Conservation (phyloP, 1,140 invertebrate species). For the Philotrypesis tridentata region DNA sequence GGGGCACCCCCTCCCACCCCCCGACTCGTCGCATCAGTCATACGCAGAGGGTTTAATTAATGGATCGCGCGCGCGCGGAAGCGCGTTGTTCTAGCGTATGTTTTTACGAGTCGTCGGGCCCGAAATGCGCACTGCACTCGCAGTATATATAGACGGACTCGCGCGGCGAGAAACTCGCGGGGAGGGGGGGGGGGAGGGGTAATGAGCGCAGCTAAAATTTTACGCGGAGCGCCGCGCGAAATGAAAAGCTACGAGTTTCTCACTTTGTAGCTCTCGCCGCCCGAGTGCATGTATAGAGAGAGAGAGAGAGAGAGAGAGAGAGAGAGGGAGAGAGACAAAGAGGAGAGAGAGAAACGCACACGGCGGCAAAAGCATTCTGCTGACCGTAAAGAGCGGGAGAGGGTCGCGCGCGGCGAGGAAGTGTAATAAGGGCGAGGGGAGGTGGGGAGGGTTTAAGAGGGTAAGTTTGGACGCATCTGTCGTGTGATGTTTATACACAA, state of each 20-base stretch:
- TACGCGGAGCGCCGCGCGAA: background rate
- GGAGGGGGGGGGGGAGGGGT: too few species aligned
- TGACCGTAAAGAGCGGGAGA: background rate
- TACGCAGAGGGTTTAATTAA: conserved; percentile 13
- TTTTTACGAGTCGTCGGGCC: background rate
- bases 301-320: too few species aligned
- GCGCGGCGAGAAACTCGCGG: too few species aligned
- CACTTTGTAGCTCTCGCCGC: background rate
- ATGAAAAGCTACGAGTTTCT: background rate
- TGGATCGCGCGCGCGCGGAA: background rate
- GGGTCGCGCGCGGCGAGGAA: background rate
- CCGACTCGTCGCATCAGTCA: background rate
- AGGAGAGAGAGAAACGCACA: conserved; percentile 3
- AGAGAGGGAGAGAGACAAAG: background rate
- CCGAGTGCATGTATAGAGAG: too few species aligned
- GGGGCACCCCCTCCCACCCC: background rate
- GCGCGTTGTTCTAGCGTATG: background rate
- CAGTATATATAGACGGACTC: too few species aligned
- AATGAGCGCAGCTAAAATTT: background rate
- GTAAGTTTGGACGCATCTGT: conserved; percentile 25
- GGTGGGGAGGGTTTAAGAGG: background rate
- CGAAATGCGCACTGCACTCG: background rate
- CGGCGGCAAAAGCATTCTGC: background rate
- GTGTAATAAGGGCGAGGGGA: conserved; percentile 14
- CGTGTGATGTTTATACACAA: background rate